Percentiles rank a stretch among this genome's conserved stretches.
phyloP scores from a whole-genome alignment of 2,888 invertebrate species.

The Tolmerus cingulatus region DNA sequence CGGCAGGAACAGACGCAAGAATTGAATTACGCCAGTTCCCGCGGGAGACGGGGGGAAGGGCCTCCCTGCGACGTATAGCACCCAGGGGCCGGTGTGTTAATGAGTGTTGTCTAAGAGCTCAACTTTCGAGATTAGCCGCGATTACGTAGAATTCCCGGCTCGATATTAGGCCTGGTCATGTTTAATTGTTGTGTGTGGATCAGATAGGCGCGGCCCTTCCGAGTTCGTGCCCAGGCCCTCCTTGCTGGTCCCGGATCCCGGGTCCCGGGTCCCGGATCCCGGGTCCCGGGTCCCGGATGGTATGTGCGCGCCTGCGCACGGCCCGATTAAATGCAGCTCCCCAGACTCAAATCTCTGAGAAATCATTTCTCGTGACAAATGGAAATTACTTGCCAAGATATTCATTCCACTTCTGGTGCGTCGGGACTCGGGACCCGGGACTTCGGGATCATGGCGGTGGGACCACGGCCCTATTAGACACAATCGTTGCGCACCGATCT shows the following conservation, averaged over 20 bases:
- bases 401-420: conserved; percentile 2
- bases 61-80: not conserved
- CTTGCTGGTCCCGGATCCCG: not conserved
- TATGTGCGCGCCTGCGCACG: conserved; percentile 22
- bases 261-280: too few relatives aligned
- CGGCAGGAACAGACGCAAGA: conserved; percentile 24
- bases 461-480: conserved; percentile 17
- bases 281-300: not conserved
- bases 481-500: not conserved
- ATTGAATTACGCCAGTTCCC: conserved; percentile 31
- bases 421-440: conserved; percentile 10
- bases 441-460: not conserved
- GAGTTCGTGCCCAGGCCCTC: conserved; percentile 38
- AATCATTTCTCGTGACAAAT: conserved; percentile 50
- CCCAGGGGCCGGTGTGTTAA: conserved; percentile 46
- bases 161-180: conserved; percentile 49
- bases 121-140: conserved; percentile 43
- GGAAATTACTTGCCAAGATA: conserved; percentile 47
- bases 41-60: not conserved
- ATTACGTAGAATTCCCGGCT: conserved; percentile 48
- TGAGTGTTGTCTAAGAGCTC: conserved; percentile 47
- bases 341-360: conserved; percentile 44
- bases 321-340: conserved; percentile 44
- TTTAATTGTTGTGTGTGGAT: conserved; percentile 50
- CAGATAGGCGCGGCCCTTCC: conserved; percentile 41